These are phyloP conservation scores for Brachionus paranguensis DNA, from an alignment of 1,140 invertebrate genomes.

Conservation along the genomic window DNA sequence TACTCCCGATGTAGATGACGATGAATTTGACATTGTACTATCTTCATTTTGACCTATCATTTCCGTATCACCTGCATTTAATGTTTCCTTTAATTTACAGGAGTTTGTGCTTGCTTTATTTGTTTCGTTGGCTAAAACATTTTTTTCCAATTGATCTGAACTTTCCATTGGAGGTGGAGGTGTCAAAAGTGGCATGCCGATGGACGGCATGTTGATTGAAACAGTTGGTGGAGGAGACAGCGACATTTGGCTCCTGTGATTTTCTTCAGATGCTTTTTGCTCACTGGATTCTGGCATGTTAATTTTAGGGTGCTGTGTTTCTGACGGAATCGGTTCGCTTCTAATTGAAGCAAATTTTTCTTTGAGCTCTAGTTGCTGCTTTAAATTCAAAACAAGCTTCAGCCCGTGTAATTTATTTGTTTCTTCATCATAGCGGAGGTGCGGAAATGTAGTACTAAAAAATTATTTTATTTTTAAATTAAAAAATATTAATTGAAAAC, in stretches of 20 bases:
- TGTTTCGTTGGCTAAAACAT: background rate
- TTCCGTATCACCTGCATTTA: background rate
- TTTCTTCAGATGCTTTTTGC: background rate
- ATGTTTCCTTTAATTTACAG: background rate
- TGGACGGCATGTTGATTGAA: constrained; percentile 3
- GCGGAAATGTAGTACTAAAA: constrained; percentile 15
- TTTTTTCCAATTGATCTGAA: background rate
- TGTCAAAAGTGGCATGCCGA: background rate
- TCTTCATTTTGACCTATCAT: constrained; percentile 1
- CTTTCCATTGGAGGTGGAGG: constrained; percentile 14
- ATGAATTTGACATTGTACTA: constrained; percentile 24
- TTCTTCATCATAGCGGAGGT: constrained; percentile 13
- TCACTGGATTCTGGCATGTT: background rate
- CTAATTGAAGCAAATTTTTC: background rate
- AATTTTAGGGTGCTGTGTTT: background rate
- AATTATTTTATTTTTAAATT: background rate
- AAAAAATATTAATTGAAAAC: background rate
- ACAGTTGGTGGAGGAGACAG: background rate
- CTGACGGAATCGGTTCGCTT: background rate
- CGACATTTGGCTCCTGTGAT: background rate
- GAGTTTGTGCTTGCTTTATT: background rate
- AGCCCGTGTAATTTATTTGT: constrained; percentile 29
- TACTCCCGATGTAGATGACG: background rate
- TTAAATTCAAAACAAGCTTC: constrained; percentile 20
- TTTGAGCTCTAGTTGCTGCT: constrained; percentile 23